phyloP scores from a whole-genome alignment of 2,888 invertebrate genomes.

The Cyclophora albipunctata region DNA sequence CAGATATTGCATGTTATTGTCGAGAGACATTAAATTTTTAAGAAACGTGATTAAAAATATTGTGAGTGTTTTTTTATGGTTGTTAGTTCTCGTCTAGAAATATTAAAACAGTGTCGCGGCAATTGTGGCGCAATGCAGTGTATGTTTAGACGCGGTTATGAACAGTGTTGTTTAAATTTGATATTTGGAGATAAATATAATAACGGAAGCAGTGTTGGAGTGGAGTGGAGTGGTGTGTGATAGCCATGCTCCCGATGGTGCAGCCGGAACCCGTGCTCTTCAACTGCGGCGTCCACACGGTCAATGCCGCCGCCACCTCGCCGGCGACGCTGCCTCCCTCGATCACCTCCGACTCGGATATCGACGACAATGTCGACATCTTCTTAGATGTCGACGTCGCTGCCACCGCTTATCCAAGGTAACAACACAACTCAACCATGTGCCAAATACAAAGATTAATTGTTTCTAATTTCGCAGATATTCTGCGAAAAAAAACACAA shows the following conservation, averaged over 20 bases:
- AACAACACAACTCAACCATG: conserved; percentile 19
- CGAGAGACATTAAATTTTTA: conserved; percentile 29
- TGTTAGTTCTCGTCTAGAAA: conserved; percentile 33
- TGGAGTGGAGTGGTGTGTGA: conserved; percentile 46
- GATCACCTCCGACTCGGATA: conserved; percentile 64
- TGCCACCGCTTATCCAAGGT: conserved; percentile 62
- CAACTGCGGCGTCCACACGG: conserved; percentile 55
- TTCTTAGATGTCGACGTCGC: conserved; percentile 70
- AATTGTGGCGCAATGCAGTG: conserved; percentile 74
- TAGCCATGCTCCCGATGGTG: conserved; percentile 70
- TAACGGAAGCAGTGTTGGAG: conserved; percentile 45
- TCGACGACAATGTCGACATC: conserved; percentile 65
- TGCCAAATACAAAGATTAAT: background rate
- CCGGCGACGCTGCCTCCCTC: conserved; percentile 64
- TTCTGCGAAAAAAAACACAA: too few species aligned
- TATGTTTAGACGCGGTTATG: conserved; percentile 65
- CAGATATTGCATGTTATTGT: conserved; percentile 50
- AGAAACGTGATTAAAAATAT: conserved; percentile 18
- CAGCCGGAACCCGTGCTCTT: conserved; percentile 63
- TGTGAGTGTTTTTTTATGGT: conserved; percentile 13
- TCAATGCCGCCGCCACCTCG: conserved; percentile 52
- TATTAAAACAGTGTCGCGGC: conserved; percentile 55
- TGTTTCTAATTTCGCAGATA: too few species aligned
- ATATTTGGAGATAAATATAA: conserved; percentile 44
- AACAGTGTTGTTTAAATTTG: conserved; percentile 56